Evolutionary conservation across 2,113 vertebrate genomes (phyloP).

Genomic region (Centropristis striata): DNA sequence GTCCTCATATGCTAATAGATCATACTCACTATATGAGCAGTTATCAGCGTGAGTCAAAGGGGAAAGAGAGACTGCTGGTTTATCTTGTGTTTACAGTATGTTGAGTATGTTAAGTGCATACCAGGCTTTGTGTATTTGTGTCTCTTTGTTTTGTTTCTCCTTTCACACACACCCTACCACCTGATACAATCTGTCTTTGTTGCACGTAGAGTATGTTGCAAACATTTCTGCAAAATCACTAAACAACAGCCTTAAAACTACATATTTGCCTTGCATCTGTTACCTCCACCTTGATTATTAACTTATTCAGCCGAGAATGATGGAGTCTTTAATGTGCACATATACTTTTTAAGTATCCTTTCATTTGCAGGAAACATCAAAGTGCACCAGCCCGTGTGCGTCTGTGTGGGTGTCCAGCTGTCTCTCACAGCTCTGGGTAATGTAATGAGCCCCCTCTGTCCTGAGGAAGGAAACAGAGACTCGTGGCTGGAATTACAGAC

Average conservation of each 20-base stretch:
- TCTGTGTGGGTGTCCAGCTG: conserved; percentile 41
- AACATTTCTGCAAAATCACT: conserved; percentile 3
- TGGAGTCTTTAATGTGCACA: background rate
- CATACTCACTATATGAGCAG: conserved; percentile 27
- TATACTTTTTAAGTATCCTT: background rate
- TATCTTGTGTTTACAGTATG: conserved; percentile 22
- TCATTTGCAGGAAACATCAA: conserved; percentile 13
- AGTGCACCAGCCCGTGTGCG: conserved; percentile 8
- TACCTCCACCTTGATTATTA: background rate
- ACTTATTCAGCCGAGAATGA: background rate
- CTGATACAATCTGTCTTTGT: background rate
- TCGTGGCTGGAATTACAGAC: conserved; percentile 83
- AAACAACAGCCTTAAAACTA: background rate
- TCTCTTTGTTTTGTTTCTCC: background rate
- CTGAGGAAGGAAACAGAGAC: conserved; percentile 77
- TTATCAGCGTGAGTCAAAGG: conserved; percentile 38
- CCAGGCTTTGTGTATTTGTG: conserved; percentile 4
- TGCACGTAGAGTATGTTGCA: background rate
- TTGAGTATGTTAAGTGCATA: conserved; percentile 3
- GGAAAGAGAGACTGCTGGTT: conserved; percentile 7
- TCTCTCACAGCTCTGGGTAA: conserved; percentile 54
- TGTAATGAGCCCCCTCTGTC: conserved; percentile 62
- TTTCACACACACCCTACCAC: conserved; percentile 1
- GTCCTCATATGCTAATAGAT: conserved; percentile 30
- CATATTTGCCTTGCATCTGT: background rate